These are phyloP conservation scores for Martes martes DNA, from an alignment of 2,113 vertebrate species.

Conservation along the genomic window DNA sequence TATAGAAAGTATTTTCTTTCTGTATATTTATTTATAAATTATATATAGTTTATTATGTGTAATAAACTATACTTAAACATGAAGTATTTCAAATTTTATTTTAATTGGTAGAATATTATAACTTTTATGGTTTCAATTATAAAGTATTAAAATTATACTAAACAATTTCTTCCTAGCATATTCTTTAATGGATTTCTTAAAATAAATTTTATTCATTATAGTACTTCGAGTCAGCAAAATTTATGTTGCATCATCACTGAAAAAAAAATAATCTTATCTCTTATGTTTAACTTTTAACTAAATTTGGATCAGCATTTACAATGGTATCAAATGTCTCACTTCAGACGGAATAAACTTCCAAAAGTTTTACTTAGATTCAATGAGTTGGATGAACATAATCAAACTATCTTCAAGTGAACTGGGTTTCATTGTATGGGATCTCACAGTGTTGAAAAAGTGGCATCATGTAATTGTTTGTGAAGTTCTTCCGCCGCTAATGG, in stretches of 20 bases:
- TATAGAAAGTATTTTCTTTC: background rate
- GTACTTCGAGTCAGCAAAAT: background rate
- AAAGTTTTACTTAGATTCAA: background rate
- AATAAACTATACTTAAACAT: background rate
- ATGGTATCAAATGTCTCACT: background rate
- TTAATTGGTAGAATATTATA: background rate
- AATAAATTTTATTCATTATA: background rate
- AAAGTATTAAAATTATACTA: background rate
- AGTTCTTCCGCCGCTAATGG: background rate
- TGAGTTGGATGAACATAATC: background rate
- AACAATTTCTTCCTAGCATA: background rate
- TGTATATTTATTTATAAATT: background rate
- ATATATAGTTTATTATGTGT: background rate
- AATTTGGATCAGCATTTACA: background rate
- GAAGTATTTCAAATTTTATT: background rate
- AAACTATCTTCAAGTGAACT: background rate
- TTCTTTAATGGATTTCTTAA: background rate
- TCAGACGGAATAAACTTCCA: background rate
- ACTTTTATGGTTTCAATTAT: background rate
- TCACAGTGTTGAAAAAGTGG: background rate
- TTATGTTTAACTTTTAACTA: background rate
- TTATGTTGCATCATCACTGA: background rate
- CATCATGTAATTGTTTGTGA: background rate
- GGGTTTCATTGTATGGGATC: background rate
- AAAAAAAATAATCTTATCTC: background rate